Evolutionary conservation across 2,113 vertebrate species (phyloP), one percentile per base, ranked within the genome.

Genomic region (Pontoporia blainvillei): DNA sequence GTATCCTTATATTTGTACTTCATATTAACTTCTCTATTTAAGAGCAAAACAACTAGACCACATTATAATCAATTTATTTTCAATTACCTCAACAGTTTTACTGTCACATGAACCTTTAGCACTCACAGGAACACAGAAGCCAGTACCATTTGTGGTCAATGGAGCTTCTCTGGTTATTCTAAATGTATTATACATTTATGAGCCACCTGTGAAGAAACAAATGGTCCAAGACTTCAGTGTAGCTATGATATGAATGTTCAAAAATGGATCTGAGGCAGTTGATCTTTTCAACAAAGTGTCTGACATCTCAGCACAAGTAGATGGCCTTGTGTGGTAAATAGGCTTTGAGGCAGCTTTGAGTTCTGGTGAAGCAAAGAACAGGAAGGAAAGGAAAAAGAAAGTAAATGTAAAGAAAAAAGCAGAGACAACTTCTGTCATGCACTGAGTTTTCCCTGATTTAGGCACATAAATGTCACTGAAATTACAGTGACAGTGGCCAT

Each of bases 121-220:
- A 95, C 39, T 83, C 54, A 83, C 4, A 67, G 34, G 7, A 76
- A 62, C 25, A 91, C 8, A 95, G 64, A 95, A 81, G 17, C 36
- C 49, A 61, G 18, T 27, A 83, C 69, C 49, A 76, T 75, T 96
- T 95, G 44, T 90, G 72, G 71, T 94, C 78, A 94, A 92, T 44
- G 61, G 79, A 76, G 21, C 8, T 88, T 67, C 31, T 82, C 69
- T 95, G 71, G 21, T 67, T 86, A 41, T 87, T 86, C 64, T 94
- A 71, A 96, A 90, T 61, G 27, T 73, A 91, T 81, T 73, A 85
- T 67, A 97, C 71, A 94, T 86, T 91, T 79, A 57, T 86, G 66
- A 94, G 62, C 89, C 86, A 96, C 91, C 86, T 95, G 59, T 86
- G 71, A 93, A 79, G 69, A 94, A 90, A 82, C 71, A 95, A 96